Percentiles rank a stretch among this genome's conserved stretches.
Conservation (phyloP, 2,797 vertebrate species). For the Ceryle rudis region DNA sequence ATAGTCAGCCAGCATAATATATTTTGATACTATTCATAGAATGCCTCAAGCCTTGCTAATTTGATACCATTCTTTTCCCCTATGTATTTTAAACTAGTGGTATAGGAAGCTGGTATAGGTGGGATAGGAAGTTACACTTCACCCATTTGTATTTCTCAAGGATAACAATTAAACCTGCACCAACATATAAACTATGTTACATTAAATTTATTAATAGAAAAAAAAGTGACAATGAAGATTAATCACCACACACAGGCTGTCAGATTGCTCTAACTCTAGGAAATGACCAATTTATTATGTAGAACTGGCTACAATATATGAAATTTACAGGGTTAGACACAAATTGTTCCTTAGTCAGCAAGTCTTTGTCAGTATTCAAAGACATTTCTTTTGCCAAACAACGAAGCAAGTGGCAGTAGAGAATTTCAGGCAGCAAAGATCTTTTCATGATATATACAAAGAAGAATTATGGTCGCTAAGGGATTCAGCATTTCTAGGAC, state of each 20-base stretch:
- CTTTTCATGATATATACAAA: fast-evolving
- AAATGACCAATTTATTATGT: neutral
- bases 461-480: neutral
- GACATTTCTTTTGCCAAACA: neutral
- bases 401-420: neutral
- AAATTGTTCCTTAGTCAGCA: neutral
- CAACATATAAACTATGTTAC: fast-evolving
- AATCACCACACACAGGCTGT: neutral
- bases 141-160: neutral
- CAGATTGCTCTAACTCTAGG: neutral
- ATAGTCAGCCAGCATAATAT: neutral
- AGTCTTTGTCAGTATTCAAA: neutral
- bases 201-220: neutral
- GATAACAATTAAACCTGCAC: neutral
- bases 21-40: neutral
- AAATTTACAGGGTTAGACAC: neutral
- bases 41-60: neutral
- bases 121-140: neutral
- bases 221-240: neutral
- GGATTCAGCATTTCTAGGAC: neutral
- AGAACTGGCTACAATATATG: neutral
- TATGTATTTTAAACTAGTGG: neutral
- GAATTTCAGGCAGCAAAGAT: neutral
- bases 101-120: neutral
- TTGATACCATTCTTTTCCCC: neutral